Conservation (phyloP, 1,140 invertebrate genomes). For the Sweltsa coloradensis region DNA sequence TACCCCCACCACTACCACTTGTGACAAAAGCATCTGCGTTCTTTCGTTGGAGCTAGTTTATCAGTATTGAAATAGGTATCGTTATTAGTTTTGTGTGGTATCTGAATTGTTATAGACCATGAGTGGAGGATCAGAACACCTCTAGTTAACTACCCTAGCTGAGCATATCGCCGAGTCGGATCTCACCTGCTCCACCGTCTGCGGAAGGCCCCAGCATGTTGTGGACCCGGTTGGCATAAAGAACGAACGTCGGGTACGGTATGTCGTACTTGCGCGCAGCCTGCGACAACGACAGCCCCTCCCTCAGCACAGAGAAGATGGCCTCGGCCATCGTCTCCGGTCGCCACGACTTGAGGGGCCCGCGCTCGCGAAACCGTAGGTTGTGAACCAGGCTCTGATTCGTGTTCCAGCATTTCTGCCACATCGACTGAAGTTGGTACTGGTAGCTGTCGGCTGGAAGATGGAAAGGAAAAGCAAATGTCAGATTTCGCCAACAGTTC, state of each 20-base stretch:
- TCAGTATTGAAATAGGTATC: too few species aligned
- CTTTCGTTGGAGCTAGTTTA: too few species aligned
- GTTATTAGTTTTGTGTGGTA: too few species aligned
- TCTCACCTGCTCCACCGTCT: constrained; percentile 70
- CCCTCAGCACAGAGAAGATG: constrained; percentile 80
- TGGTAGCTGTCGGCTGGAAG: constrained; percentile 78
- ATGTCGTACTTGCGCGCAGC: constrained; percentile 87
- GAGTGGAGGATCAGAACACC: too few species aligned
- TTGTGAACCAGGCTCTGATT: constrained; percentile 80
- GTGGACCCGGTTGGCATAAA: constrained; percentile 87
- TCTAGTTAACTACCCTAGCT: neutral
- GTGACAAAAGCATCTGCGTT: too few species aligned
- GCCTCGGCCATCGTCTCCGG: constrained; percentile 90
- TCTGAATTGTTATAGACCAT: constrained; percentile 10
- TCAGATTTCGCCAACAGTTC: too few species aligned
- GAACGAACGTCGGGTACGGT: constrained; percentile 84
- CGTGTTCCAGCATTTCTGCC: constrained; percentile 90
- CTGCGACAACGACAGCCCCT: constrained; percentile 76
- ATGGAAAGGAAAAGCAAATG: too few species aligned
- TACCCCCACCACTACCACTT: too few species aligned
- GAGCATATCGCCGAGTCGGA: too few species aligned
- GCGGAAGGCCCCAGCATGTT: constrained; percentile 85
- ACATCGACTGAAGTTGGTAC: constrained; percentile 84
- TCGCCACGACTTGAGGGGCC: constrained; percentile 81
- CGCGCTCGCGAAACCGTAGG: constrained; percentile 77